Evolutionary conservation across 2,888 invertebrate genomes (phyloP).

Genomic region (Autographa gamma): DNA sequence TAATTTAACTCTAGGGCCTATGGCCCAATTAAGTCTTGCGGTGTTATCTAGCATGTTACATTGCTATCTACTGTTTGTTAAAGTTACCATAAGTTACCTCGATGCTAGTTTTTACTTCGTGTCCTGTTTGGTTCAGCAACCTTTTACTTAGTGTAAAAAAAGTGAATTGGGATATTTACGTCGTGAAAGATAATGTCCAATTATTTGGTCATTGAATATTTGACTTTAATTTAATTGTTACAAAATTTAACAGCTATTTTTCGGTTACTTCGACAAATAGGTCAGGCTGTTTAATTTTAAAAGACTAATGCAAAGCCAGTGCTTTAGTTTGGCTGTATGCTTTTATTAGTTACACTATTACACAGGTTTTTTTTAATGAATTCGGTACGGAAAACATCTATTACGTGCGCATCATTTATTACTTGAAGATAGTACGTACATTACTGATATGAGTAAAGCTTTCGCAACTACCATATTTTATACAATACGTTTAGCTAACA

Average conservation of each 20-base stretch:
- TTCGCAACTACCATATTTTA: conserved; percentile 33
- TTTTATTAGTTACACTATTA: background rate
- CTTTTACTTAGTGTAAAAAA: background rate
- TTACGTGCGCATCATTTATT: conserved; percentile 19
- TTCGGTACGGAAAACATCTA: background rate
- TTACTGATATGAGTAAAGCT: conserved; percentile 56
- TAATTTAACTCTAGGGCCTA: conserved; percentile 35
- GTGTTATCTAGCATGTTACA: conserved; percentile 45
- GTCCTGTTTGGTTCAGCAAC: conserved; percentile 9
- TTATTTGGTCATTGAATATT: background rate
- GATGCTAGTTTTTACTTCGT: conserved; percentile 32
- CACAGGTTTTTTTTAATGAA: background rate
- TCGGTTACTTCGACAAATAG: background rate
- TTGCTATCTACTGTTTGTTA: conserved; percentile 35
- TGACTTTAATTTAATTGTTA: background rate
- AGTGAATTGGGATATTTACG: background rate
- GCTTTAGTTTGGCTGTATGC: background rate
- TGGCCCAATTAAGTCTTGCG: conserved; percentile 35
- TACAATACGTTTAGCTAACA: conserved; percentile 30
- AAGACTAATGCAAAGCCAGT: background rate
- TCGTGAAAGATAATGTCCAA: no score
- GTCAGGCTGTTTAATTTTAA: background rate
- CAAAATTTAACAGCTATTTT: background rate
- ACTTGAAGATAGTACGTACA: conserved; percentile 27
- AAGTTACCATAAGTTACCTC: conserved; percentile 2